These are phyloP conservation scores for Agrotis exclamationis DNA, from an alignment of 2,888 invertebrate species.

Conservation along the genomic window DNA sequence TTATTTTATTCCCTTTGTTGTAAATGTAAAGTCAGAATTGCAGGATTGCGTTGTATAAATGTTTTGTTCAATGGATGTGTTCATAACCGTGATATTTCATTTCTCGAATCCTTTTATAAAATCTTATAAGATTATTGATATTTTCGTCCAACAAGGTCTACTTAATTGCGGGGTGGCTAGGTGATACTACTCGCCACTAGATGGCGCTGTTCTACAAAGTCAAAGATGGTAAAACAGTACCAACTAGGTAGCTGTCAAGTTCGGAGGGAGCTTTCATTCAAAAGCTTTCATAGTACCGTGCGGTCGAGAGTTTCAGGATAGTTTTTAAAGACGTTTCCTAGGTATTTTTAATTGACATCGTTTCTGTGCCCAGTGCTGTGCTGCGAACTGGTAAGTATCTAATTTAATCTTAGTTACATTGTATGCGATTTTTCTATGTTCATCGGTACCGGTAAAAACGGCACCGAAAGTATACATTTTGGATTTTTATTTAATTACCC, in stretches of 20 bases:
- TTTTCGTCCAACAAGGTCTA: slow-evolving; percentile 32
- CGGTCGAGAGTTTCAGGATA: slow-evolving; percentile 54
- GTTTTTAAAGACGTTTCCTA: slow-evolving; percentile 13
- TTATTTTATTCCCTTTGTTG: slow-evolving; percentile 22
- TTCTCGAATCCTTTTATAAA: neutral
- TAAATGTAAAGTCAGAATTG: neutral
- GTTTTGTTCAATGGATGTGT: neutral
- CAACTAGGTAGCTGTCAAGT: slow-evolving; percentile 50
- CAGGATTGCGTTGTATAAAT: neutral
- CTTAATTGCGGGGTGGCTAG: slow-evolving; percentile 40
- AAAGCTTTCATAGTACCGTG: slow-evolving; percentile 63
- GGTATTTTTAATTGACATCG: slow-evolving; percentile 8
- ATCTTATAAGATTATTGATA: slow-evolving; percentile 24
- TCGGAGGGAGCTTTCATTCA: slow-evolving; percentile 65
- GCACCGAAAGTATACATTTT: no score
- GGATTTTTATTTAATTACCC: no score
- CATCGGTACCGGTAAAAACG: neutral
- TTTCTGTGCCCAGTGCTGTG: neutral
- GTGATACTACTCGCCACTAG: slow-evolving; percentile 75
- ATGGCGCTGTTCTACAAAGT: slow-evolving; percentile 71
- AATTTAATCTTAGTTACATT: neutral
- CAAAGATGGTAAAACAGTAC: slow-evolving; percentile 62
- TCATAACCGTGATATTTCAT: neutral
- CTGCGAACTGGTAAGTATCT: slow-evolving; percentile 46
- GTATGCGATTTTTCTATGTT: neutral